Base-by-base conservation (phyloP, 2,113 vertebrate species). In the Psophia crepitans region DNA sequence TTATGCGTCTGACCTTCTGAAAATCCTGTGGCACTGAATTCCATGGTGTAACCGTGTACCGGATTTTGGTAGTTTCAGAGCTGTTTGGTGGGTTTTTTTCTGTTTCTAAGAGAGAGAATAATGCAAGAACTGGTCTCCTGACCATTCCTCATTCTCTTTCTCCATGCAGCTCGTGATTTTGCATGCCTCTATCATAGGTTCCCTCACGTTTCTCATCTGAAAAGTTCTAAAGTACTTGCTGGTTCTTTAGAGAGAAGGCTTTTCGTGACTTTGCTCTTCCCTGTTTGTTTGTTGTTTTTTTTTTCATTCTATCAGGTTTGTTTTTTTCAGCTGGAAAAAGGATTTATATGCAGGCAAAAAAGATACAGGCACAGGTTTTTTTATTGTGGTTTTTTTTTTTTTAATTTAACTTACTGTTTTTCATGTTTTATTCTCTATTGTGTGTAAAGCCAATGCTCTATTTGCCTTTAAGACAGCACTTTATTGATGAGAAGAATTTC, bases 341-440 rank as follows among this genome's bases (percentile, higher is more conserved):
- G 22, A 53, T 56, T 56, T 74, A 27, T 82, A 5, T 12, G 14
- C 3, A 48, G 35, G 5, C 21, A 51, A 6, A 74, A 74, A 60
- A 57, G 8, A 20, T 9, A 37, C 5, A 28, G 8, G 18, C n/a
- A 53, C 5, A 39, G 4, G 56, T 30, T 17, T 9, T 23, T 24
- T 5, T 44, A n/a, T n/a, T n/a, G n/a, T n/a, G n/a, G n/a, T n/a
- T 61, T 30, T 17, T 9, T 23, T 24, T 5, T 44, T 44, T 64
- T 60, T 9, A 23, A 2, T 51, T 58, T 17, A 4, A 14, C 16
- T 53, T 76, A 68, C 54, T 35, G 0, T 16, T 18, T 61, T 87
- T n/a, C 1, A 0, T 65, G 10, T 5, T 87, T 65, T 65, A 37
- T n/a, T 77, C 15, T 61, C 32, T 58, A 7, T 3, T 10, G 2